Percentiles rank a stretch among this genome's conserved stretches.
Conservation (phyloP, 2,113 vertebrate species). For the Prochilodus magdalenae region DNA sequence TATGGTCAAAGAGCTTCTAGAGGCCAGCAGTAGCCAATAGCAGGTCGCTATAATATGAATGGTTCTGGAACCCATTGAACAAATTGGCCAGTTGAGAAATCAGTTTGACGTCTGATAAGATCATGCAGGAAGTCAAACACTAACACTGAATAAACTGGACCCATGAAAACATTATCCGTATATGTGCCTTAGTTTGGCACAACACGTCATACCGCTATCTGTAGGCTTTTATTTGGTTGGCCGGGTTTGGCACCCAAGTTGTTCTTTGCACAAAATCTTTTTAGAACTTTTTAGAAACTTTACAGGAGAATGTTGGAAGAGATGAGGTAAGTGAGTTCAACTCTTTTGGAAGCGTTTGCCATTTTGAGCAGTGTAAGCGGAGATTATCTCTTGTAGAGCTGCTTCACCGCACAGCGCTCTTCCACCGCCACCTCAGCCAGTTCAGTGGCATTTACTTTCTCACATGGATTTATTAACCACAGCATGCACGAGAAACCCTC, state of each 20-base stretch:
- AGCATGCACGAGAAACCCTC: not conserved
- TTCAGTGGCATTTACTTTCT: conserved; percentile 1
- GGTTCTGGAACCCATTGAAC: not conserved
- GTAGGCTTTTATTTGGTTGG: not conserved
- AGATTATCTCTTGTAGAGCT: not conserved
- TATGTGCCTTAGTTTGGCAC: not conserved
- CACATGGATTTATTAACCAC: not conserved
- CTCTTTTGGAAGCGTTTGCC: not conserved
- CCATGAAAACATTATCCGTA: no score
- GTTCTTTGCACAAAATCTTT: conserved; percentile 3
- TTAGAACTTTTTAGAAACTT: not conserved
- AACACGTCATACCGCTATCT: not conserved
- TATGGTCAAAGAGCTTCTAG: no score
- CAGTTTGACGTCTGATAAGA: not conserved
- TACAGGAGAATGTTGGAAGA: not conserved
- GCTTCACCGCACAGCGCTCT: not conserved
- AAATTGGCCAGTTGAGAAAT: not conserved
- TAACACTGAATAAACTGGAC: not conserved
- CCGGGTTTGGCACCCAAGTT: not conserved
- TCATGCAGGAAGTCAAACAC: not conserved
- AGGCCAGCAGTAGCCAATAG: no score
- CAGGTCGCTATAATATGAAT: no score
- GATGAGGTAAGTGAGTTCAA: not conserved
- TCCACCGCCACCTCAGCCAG: not conserved
- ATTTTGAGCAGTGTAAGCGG: not conserved